phyloP scores from a whole-genome alignment of 1,140 invertebrate species.

The Drosophila truncata region DNA sequence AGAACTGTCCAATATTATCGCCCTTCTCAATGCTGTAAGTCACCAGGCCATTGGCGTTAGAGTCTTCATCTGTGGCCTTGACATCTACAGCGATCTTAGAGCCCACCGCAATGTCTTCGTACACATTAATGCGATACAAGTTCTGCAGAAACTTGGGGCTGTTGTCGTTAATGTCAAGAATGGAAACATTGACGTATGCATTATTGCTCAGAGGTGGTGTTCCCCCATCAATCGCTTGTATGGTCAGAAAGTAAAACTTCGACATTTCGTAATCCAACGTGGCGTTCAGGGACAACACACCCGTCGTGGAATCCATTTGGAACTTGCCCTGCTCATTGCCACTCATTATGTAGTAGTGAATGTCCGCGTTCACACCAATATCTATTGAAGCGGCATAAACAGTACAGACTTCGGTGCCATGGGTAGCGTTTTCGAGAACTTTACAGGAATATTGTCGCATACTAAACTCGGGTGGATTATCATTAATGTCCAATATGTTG shows the following conservation, averaged over 20 bases:
- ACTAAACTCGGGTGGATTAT: constrained; percentile 97
- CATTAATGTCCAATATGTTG: constrained; percentile 94
- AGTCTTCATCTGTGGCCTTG: constrained; percentile 92
- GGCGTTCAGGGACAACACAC: constrained; percentile 91
- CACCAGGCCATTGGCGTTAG: constrained; percentile 91
- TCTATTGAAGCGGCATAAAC: constrained; percentile 97
- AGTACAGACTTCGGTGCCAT: constrained; percentile 91
- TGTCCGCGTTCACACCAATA: constrained; percentile 96
- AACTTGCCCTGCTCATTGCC: constrained; percentile 96
- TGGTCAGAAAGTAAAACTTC: constrained; percentile 94
- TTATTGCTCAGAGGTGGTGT: constrained; percentile 93
- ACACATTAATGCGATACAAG: constrained; percentile 91
- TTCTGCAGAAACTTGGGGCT: constrained; percentile 92
- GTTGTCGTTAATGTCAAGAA: constrained; percentile 96
- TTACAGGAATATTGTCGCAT: constrained; percentile 91
- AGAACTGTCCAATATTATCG: constrained; percentile 92
- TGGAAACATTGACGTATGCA: constrained; percentile 94
- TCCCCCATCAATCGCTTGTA: constrained; percentile 95
- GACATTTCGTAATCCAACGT: constrained; percentile 94
- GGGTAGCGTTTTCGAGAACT: constrained; percentile 90
- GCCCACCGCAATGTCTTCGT: constrained; percentile 91
- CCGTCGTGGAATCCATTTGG: constrained; percentile 90
- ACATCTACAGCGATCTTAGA: constrained; percentile 90
- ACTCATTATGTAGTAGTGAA: constrained; percentile 95
- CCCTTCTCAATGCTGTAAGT: constrained; percentile 92